Conservation (phyloP, 2,888 invertebrate genomes). For the Abrostola tripartita region DNA sequence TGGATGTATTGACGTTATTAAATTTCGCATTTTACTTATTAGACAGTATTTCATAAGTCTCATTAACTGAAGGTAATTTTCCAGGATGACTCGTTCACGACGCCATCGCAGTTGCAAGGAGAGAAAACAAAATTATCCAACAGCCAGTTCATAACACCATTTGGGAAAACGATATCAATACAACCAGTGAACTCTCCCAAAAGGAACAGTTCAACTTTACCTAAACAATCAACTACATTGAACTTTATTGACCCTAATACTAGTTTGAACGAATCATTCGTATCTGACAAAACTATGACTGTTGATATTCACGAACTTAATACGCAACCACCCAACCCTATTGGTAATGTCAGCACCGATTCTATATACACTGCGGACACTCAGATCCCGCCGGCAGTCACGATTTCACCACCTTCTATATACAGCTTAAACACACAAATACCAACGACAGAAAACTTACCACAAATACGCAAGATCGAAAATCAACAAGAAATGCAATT, state of each 20-base stretch:
- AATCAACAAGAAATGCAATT: constrained; percentile 71
- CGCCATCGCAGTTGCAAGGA: constrained; percentile 69
- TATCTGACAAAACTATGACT: constrained; percentile 44
- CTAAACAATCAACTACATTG: constrained; percentile 73
- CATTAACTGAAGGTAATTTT: constrained; percentile 46
- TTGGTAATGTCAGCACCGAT: constrained; percentile 57
- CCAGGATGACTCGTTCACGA: constrained; percentile 81
- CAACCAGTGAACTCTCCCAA: constrained; percentile 71
- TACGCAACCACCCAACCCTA: constrained; percentile 67
- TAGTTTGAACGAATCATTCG: constrained; percentile 62
- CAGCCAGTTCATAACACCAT: constrained; percentile 70
- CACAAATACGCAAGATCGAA: constrained; percentile 67
- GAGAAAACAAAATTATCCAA: constrained; percentile 65
- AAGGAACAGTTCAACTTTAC: constrained; percentile 74
- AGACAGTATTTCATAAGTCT: background rate
- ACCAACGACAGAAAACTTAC: constrained; percentile 61
- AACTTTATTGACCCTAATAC: constrained; percentile 64
- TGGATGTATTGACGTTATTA: too few relatives aligned
- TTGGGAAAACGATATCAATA: constrained; percentile 68
- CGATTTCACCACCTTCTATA: constrained; percentile 47
- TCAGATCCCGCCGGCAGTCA: constrained; percentile 51
- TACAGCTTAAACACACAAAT: constrained; percentile 62
- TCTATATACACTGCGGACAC: constrained; percentile 70
- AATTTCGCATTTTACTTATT: too few relatives aligned
- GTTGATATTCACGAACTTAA: constrained; percentile 67